phyloP scores from a whole-genome alignment of 1,140 invertebrate genomes.

The Batillaria attramentaria region DNA sequence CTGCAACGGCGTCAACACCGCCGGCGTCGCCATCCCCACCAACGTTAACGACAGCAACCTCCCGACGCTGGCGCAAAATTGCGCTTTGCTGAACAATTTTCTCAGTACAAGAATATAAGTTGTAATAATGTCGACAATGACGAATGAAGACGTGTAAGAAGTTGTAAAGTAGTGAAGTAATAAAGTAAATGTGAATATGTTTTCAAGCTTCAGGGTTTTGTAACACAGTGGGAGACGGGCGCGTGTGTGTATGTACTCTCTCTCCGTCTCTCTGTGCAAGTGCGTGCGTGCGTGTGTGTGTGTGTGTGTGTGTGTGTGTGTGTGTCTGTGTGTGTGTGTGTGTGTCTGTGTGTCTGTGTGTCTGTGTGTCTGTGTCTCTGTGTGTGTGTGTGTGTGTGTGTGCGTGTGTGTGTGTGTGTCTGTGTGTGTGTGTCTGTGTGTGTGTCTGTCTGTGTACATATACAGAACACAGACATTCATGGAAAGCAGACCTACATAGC shows the following conservation, averaged over 20 bases:
- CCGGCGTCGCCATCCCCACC: too few species aligned
- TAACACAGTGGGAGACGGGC: not conserved
- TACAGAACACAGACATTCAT: too few species aligned
- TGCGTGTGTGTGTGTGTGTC: not conserved
- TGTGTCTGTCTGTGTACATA: not conserved
- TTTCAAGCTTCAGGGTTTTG: not conserved
- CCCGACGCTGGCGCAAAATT: too few species aligned
- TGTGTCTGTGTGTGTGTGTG: too few species aligned
- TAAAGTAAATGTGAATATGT: not conserved
- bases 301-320: not conserved
- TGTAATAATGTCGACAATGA: too few species aligned
- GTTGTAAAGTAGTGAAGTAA: not conserved
- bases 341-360: too few species aligned
- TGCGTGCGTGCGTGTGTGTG: not conserved
- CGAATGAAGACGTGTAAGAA: not conserved
- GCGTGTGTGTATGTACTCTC: not conserved
- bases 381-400: constrained; percentile 2
- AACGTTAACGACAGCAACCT: too few species aligned
- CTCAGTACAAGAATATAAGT: too few species aligned
- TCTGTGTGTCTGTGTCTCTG: not conserved
- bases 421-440: not conserved
- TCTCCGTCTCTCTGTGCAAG: not conserved
- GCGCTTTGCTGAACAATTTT: too few species aligned
- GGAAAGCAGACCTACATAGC: too few species aligned
- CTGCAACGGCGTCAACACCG: too few species aligned